Percentiles rank a stretch among this genome's conserved stretches.
Conservation (phyloP, 2,797 vertebrate genomes). For the Oreonectes daqikongensis region DNA sequence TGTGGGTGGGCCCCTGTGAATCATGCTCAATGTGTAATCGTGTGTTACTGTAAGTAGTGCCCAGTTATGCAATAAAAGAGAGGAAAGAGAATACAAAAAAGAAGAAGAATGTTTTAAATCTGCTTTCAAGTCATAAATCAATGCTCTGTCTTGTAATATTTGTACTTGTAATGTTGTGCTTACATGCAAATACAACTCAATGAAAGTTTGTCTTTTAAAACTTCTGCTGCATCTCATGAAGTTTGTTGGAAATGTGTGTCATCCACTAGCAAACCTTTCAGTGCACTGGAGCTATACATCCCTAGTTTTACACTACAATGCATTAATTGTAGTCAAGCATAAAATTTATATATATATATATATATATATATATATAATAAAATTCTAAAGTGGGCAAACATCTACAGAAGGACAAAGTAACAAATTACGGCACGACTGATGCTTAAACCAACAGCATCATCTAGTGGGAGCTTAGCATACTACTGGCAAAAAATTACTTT, state of each 20-base stretch:
- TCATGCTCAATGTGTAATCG: neutral
- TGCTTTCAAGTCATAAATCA: neutral
- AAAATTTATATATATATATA: no score
- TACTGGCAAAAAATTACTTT: neutral
- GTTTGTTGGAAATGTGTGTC: neutral
- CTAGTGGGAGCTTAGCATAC: slow-evolving; percentile 1
- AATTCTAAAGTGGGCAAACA: neutral
- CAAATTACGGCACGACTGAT: no score
- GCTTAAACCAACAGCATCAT: slow-evolving; percentile 15
- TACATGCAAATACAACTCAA: neutral
- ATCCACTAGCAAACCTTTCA: neutral
- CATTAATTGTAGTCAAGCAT: no score
- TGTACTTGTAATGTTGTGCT: neutral
- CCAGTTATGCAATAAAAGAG: neutral
- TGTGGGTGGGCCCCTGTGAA: neutral
- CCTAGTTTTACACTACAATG: no score
- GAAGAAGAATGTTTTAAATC: no score
- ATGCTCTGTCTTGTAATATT: no score
- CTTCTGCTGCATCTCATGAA: neutral
- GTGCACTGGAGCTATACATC: neutral
- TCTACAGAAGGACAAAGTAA: neutral
- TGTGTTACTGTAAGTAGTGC: neutral
- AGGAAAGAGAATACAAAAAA: neutral
- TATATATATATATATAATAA: no score
- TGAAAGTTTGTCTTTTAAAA: no score